Evolutionary conservation across 2,888 invertebrate genomes (phyloP).

Genomic region (Galerucella nymphaeae): DNA sequence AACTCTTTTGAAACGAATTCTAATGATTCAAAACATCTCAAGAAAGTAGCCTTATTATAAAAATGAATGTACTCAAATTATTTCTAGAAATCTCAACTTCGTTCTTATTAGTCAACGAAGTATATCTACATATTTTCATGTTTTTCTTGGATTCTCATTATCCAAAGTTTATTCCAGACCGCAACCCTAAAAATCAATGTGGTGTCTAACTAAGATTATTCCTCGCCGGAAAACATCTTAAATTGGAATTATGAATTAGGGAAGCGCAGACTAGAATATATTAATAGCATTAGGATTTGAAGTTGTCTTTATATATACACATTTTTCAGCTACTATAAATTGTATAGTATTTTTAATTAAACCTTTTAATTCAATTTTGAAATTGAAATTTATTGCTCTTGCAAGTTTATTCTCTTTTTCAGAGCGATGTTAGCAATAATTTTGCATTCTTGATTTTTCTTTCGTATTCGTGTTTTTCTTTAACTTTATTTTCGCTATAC

Average conservation of each 20-base stretch:
- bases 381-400: too few relatives aligned
- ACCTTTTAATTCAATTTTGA: too few relatives aligned
- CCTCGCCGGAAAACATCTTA: background rate
- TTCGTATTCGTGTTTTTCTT: too few relatives aligned
- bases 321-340: too few relatives aligned
- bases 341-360: too few relatives aligned
- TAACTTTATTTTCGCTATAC: too few relatives aligned
- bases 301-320: background rate
- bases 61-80: background rate
- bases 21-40: too few relatives aligned
- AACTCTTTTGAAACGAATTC: too few relatives aligned
- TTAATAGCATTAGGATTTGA: background rate
- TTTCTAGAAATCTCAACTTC: background rate
- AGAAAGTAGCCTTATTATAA: background rate
- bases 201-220: background rate
- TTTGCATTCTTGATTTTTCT: too few relatives aligned
- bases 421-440: too few relatives aligned
- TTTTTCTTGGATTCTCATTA: background rate
- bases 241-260: conserved; percentile 4
- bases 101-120: background rate
- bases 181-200: background rate
- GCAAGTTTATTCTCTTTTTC: too few relatives aligned
- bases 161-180: background rate
- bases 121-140: background rate
- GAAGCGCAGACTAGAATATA: conserved; percentile 1